Evolutionary conservation across 2,888 invertebrate genomes (phyloP).

Genomic region (Neoscelio sp.): DNA sequence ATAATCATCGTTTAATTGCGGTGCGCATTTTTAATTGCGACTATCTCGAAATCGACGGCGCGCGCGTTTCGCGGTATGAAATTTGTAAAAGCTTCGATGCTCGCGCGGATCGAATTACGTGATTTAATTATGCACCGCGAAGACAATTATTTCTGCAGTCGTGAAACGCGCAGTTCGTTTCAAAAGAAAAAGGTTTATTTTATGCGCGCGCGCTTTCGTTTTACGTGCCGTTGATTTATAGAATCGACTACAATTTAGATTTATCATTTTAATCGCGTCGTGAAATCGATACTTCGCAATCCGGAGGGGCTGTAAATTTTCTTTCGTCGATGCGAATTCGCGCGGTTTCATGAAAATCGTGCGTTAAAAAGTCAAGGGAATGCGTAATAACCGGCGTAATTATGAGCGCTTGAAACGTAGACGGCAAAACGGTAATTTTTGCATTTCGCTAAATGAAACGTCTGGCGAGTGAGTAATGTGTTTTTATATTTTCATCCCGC

Average conservation of each 20-base stretch:
- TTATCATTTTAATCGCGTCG: conserved; percentile 58
- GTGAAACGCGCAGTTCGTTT: conserved; percentile 8
- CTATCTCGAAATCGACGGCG: conserved; percentile 31
- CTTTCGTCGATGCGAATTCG: conserved; percentile 43
- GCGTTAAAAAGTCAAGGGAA: background rate
- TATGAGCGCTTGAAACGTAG: conserved; percentile 40
- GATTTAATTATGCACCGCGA: conserved; percentile 47
- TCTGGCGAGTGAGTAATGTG: conserved; percentile 43
- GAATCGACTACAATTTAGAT: conserved; percentile 52
- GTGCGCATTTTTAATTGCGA: conserved; percentile 49
- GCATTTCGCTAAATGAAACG: conserved; percentile 46
- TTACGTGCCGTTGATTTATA: conserved; percentile 49
- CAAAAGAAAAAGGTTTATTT: conserved; percentile 17
- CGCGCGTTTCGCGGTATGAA: conserved; percentile 18
- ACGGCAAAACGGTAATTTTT: too few relatives aligned
- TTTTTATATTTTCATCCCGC: conserved; percentile 48
- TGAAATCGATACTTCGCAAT: conserved; percentile 51
- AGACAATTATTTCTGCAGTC: conserved; percentile 42
- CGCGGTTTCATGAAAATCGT: conserved; percentile 26
- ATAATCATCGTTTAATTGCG: conserved; percentile 31
- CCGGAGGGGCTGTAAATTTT: conserved; percentile 35
- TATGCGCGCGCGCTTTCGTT: conserved; percentile 25
- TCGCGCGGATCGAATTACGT: conserved; percentile 34
- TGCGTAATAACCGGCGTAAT: conserved; percentile 42
- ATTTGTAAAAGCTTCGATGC: conserved; percentile 22